Evolutionary conservation across 2,888 invertebrate species (phyloP).

Genomic region (Netelia inedita): DNA sequence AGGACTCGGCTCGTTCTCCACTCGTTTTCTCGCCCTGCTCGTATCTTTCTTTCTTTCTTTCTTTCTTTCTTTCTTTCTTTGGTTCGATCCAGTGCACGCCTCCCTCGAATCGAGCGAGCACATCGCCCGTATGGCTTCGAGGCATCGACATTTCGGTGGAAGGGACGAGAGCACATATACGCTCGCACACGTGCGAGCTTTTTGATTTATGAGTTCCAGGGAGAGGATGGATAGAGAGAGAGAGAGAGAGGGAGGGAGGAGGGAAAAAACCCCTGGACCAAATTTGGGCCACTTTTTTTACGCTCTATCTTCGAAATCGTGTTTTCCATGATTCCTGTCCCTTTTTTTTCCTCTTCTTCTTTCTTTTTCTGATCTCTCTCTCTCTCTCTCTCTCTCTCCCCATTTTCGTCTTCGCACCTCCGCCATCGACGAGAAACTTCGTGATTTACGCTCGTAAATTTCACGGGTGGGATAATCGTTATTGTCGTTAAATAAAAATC

Average conservation of each 20-base stretch:
- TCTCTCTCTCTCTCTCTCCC: not conserved
- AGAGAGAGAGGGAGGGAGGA: constrained; percentile 6
- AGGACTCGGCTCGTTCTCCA: constrained; percentile 53
- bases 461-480: constrained; percentile 28
- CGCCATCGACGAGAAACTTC: not conserved
- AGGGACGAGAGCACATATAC: constrained; percentile 22
- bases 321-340: constrained; percentile 53
- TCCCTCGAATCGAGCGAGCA: constrained; percentile 46
- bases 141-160: constrained; percentile 59
- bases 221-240: constrained; percentile 26
- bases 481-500: not conserved
- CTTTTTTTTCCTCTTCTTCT: constrained; percentile 2
- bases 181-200: constrained; percentile 6
- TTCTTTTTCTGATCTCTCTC: constrained; percentile 16
- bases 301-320: constrained; percentile 47
- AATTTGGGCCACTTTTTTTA: constrained; percentile 66
- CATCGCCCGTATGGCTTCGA: constrained; percentile 42
- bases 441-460: constrained; percentile 55
- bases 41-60: not conserved
- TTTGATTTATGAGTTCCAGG: constrained; percentile 65
- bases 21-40: constrained; percentile 9
- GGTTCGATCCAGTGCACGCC: constrained; percentile 58
- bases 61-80: constrained; percentile 30
- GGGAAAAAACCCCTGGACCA: constrained; percentile 22
- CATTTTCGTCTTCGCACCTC: constrained; percentile 45